Conservation (phyloP, 2,888 invertebrate species). For the Leptinotarsa haldemani region DNA sequence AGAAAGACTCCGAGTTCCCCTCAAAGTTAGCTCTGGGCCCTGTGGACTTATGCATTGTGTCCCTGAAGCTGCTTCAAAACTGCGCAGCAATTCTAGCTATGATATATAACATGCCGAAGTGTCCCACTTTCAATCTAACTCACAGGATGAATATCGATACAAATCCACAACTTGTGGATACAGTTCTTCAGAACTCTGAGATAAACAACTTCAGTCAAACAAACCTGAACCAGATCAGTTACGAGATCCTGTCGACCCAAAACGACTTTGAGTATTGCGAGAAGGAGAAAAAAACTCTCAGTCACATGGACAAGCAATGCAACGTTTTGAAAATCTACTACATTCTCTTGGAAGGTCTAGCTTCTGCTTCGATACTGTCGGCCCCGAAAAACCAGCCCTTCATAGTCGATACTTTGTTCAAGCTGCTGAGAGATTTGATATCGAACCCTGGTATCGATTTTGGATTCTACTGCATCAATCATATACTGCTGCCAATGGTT, state of each 20-base stretch:
- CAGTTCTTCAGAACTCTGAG: conserved; percentile 79
- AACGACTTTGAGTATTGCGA: conserved; percentile 62
- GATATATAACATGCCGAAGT: conserved; percentile 95
- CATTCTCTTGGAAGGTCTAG: conserved; percentile 86
- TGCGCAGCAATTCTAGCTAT: conserved; percentile 89
- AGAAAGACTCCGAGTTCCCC: conserved; percentile 57
- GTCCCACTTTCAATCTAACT: conserved; percentile 91
- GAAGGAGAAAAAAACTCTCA: conserved; percentile 70
- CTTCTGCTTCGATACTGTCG: conserved; percentile 84
- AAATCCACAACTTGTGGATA: conserved; percentile 84
- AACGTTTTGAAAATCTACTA: conserved; percentile 93
- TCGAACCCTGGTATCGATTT: conserved; percentile 88
- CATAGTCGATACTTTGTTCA: conserved; percentile 88
- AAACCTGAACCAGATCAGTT: conserved; percentile 75
- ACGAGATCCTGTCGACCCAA: conserved; percentile 71
- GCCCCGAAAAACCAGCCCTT: conserved; percentile 83
- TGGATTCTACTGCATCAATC: conserved; percentile 92
- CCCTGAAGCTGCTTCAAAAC: conserved; percentile 85
- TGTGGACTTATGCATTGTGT: conserved; percentile 78
- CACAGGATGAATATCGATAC: conserved; percentile 84
- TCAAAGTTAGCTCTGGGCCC: conserved; percentile 51
- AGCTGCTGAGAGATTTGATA: conserved; percentile 81
- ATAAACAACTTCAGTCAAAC: conserved; percentile 72
- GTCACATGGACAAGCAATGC: conserved; percentile 81
- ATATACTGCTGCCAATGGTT: conserved; percentile 79